phyloP scores from a whole-genome alignment of 2,113 vertebrate genomes.

The Scytalopus superciliaris region DNA sequence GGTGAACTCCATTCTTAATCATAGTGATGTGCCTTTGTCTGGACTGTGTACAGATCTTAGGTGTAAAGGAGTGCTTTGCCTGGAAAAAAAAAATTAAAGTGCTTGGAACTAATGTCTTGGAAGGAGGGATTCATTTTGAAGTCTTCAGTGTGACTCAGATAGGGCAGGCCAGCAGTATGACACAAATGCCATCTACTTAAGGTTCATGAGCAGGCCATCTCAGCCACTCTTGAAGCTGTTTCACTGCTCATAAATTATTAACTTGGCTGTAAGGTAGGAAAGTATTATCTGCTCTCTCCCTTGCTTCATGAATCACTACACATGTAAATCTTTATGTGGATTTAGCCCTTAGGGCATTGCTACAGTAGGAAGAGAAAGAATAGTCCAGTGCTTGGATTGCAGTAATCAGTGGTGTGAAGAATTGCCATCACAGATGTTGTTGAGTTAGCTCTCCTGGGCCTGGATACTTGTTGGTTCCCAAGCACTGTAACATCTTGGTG shows the following conservation, averaged over 20 bases:
- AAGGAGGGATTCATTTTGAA: neutral
- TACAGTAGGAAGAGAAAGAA: neutral
- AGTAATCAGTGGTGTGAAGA: neutral
- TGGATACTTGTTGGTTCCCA: neutral
- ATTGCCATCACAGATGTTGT: fast-evolving
- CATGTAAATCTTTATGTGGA: neutral
- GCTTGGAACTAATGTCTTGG: neutral
- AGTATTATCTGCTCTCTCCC: neutral
- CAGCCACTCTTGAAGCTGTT: neutral
- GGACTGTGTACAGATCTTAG: neutral
- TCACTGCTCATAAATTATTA: slow-evolving; percentile 29
- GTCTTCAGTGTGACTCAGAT: neutral
- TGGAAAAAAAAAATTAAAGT: neutral
- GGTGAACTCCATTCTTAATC: neutral
- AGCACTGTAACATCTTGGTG: neutral
- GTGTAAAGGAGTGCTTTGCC: neutral
- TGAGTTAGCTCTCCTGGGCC: fast-evolving
- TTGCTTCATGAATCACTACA: neutral
- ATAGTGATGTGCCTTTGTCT: neutral
- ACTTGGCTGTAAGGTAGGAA: neutral
- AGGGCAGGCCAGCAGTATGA: neutral
- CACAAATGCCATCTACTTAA: neutral
- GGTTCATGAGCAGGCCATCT: neutral
- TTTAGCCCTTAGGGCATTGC: neutral
- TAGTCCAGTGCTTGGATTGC: neutral